Conservation (phyloP, 2,113 vertebrate species). For the Jacana jacana region DNA sequence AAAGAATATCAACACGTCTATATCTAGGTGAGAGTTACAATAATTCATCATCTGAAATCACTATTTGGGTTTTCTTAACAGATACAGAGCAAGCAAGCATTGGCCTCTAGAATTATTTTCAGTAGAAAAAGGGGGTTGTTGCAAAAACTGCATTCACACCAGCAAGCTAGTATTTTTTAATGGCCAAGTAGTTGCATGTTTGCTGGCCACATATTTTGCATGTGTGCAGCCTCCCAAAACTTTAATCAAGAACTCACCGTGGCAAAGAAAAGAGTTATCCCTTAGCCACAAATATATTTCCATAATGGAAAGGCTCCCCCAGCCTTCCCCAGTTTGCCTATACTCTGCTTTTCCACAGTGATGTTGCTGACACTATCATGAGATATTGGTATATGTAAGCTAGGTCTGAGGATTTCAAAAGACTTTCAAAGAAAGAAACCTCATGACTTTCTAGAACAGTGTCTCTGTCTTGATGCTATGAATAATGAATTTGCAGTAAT, state of each 20-base stretch:
- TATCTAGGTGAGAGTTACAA: background rate
- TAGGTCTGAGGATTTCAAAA: slow-evolving; percentile 1
- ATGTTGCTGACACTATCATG: background rate
- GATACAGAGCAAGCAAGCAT: background rate
- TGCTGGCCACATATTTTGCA: background rate
- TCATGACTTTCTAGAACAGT: background rate
- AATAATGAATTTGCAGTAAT: slow-evolving; percentile 54
- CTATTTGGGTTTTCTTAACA: background rate
- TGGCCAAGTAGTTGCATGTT: background rate
- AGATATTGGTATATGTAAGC: background rate
- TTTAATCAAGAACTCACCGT: background rate
- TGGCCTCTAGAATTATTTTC: background rate
- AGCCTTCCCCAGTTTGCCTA: background rate
- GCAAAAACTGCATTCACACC: background rate
- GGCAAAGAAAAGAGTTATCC: background rate
- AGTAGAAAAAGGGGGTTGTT: background rate
- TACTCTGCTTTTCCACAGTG: background rate
- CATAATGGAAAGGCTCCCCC: fast-evolving
- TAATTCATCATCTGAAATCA: background rate
- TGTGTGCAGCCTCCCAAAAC: background rate
- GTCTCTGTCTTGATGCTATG: background rate
- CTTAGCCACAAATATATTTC: background rate
- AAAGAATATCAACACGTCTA: background rate
- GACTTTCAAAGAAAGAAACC: background rate
- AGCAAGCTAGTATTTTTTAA: background rate